Evolutionary conservation across 2,888 invertebrate genomes (phyloP), one percentile per base, ranked within the genome.

Genomic region (Saturnia pavonia): DNA sequence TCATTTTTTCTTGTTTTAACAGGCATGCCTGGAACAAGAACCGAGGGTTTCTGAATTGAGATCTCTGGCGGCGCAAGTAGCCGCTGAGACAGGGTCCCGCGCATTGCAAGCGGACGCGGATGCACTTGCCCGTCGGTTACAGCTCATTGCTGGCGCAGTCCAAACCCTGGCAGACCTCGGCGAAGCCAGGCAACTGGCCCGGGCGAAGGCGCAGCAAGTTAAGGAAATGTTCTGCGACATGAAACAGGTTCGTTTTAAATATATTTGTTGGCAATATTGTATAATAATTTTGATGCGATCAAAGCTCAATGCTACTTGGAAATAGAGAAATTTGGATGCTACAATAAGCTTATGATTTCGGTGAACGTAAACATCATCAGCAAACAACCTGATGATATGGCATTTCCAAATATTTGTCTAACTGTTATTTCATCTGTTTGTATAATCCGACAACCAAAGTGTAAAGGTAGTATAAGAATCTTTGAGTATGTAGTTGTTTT

Each of bases 1-100:
- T 48, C 40, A 67, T 54, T 22, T 48, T 22, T 25, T 19, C 12
- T 12, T 27, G 19, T 40, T 74, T 70, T 70, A 70, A 27, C 89
- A 97, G 97, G 96, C 96, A 88, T 97, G 97, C 85, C 95, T 97
- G 83, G 96, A 97, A 85, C 95, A 97, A 85, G 96, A 96, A 75
- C 95, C 95, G 43, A 96, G 97, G 77, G 96, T 96, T 73, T 95
- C 96, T 40, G 96, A 97, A 82, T 94, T 97, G 40, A 96, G 96
- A 4, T 95, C 96, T 22, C 94, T 97, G 72, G 97, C 97, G 2
- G 95, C 96, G 0, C 96, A 96, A 77, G 97, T 97, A 71, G 97
- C 97, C 0, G 95, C 96, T 40, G 97, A 97, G 83, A 97, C 97
- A 14, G 97, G 97, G 19, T 96, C 96, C 43, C 94, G 96, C 6